Conservation (phyloP, 2,113 vertebrate species). For the Sterrhoptilus dennistouni region DNA sequence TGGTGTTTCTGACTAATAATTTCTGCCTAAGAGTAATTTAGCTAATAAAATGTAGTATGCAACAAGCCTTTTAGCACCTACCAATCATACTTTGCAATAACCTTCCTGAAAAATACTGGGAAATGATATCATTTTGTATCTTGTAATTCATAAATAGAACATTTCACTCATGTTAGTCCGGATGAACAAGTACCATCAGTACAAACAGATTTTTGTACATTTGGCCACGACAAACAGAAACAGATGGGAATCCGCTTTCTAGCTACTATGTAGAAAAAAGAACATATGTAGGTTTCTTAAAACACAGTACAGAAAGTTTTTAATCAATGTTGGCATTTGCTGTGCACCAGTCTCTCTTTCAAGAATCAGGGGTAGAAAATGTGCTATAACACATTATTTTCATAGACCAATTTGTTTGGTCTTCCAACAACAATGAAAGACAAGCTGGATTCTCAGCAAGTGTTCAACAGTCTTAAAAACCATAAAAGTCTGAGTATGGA, state of each 20-base stretch:
- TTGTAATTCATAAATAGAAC: not conserved
- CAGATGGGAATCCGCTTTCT: not conserved
- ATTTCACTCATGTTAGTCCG: not conserved
- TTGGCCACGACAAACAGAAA: constrained; percentile 26
- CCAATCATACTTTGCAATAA: not conserved
- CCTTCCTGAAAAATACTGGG: not conserved
- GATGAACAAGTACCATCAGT: constrained; percentile 10
- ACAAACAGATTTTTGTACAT: constrained; percentile 42
- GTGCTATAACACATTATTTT: not conserved
- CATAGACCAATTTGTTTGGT: not conserved
- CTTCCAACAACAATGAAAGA: not conserved
- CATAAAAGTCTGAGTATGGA: not conserved
- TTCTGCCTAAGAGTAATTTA: not conserved
- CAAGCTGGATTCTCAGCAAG: not conserved
- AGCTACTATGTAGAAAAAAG: not conserved
- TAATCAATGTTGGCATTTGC: constrained; percentile 15
- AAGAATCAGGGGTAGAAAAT: not conserved
- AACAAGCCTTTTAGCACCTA: not conserved
- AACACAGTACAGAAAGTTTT: constrained; percentile 7
- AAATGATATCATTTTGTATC: not conserved
- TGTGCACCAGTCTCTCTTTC: not conserved
- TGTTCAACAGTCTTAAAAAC: not conserved
- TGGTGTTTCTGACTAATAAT: not conserved
- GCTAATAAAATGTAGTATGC: not conserved
- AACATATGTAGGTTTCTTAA: constrained; percentile 39